Conservation (phyloP, 2,797 vertebrate genomes). For the Acanthurus tractus region DNA sequence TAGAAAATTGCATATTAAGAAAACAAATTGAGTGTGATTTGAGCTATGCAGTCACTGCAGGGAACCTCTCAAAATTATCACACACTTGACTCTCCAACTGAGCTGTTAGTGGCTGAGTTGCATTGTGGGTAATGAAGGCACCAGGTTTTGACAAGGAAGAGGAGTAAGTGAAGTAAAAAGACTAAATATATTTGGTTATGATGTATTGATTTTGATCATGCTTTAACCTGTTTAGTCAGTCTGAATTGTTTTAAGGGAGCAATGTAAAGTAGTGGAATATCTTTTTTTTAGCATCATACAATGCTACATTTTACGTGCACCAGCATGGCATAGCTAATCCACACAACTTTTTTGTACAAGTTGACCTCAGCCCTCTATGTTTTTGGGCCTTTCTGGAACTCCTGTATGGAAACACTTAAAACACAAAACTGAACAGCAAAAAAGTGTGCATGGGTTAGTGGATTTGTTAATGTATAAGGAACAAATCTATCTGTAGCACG, state of each 20-base stretch:
- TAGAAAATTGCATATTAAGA: conserved; percentile 54
- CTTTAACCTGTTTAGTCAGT: neutral
- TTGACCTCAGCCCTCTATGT: no score
- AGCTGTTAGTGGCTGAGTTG: neutral
- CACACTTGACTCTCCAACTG: neutral
- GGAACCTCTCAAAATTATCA: conserved; percentile 3
- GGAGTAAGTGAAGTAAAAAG: neutral
- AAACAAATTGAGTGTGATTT: conserved; percentile 40
- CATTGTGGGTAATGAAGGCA: neutral
- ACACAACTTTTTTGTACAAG: no score
- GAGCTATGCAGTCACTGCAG: conserved; percentile 3
- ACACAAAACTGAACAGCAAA: no score
- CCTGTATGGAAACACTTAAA: no score
- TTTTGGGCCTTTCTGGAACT: no score
- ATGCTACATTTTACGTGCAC: no score
- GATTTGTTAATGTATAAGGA: no score
- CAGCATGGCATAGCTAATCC: no score
- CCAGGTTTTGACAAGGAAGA: conserved; percentile 5
- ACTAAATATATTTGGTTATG: neutral
- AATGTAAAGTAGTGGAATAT: no score
- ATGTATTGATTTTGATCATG: neutral
- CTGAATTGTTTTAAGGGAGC: neutral
- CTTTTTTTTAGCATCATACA: no score
- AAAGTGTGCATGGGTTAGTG: no score
- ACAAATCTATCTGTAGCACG: no score